Evolutionary conservation across 2,888 invertebrate genomes (phyloP), one percentile per base, ranked within the genome.

Genomic region (Punctoribates punctum): DNA sequence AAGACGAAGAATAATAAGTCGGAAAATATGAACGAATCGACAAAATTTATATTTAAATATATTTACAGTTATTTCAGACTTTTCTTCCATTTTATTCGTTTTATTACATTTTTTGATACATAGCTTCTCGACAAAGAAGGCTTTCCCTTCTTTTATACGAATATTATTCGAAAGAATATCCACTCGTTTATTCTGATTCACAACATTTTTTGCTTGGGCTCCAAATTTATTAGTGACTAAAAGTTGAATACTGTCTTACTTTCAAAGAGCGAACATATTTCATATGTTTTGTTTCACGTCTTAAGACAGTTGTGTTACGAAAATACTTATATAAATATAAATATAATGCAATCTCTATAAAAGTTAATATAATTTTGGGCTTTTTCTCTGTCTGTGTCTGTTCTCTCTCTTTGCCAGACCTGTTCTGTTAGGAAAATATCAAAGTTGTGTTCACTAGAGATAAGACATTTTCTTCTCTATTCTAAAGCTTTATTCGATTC

Each of bases 381-480:
- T 54, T 54, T 54, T 23, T 20, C 1, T 67, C 20, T 17, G 34
- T 29, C 25, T 65, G 9, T 38, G 34, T 27, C 38, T 67, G 29
- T 42, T 67, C 29, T 11, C 25, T 25, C 60, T 60, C 25, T 25
- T 25, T 46, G 72, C 48, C 48, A 72, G 25, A 72, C 72, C 46
- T 46, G 65, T 65, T 65, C 20, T n/a, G 46, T 48, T 46, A 72
- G 48, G 25, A 46, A 72, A 46, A 72, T 72, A 72, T 72, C 20
- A 72, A 72, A 72, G 25, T 46, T n/a, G 46, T 72, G 72, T 72
- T 72, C 48, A 42, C 13, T 15, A 72, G 42, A 72, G 72, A 72
- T 72, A 72, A 72, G 72, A 72, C 72, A n/a, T 67, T 67, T 67
- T 62, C n/a, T 57, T 57, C 57, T n/a, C 51, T 57, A 57, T 57